Percentiles rank a stretch among this genome's conserved stretches.
Conservation (phyloP, 2,113 vertebrate species). For the Passer domesticus region DNA sequence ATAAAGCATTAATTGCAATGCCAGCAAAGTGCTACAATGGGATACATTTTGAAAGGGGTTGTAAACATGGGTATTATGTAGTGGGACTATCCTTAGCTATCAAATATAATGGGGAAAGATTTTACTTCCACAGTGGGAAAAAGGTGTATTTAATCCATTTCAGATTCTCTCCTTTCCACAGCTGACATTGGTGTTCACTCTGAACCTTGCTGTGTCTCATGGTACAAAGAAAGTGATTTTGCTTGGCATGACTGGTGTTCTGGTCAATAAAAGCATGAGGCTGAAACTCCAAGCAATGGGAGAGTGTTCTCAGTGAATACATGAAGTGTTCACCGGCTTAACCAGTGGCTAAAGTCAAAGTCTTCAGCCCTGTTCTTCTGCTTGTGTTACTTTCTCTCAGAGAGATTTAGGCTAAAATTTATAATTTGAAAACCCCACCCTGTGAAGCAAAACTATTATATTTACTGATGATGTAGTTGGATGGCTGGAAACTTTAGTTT, state of each 20-base stretch:
- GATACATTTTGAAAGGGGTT: neutral
- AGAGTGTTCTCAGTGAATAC: neutral
- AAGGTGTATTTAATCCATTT: neutral
- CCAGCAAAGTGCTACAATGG: neutral
- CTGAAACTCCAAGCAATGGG: neutral
- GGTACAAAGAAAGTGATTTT: neutral
- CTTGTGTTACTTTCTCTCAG: neutral
- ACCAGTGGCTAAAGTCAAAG: neutral
- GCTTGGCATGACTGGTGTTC: neutral
- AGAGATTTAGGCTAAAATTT: neutral
- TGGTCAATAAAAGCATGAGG: neutral
- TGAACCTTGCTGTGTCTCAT: neutral
- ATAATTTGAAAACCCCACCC: neutral
- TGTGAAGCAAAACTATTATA: neutral
- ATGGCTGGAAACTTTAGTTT: neutral
- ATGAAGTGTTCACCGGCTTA: neutral
- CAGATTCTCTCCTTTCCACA: neutral
- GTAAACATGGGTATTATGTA: neutral
- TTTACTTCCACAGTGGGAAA: neutral
- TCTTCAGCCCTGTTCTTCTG: neutral
- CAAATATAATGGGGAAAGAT: neutral
- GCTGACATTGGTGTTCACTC: neutral
- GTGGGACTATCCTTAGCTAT: neutral
- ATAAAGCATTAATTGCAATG: neutral
- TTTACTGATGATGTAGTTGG: neutral